Conservation (phyloP, 2,113 vertebrate species). For the Loxodonta africana region DNA sequence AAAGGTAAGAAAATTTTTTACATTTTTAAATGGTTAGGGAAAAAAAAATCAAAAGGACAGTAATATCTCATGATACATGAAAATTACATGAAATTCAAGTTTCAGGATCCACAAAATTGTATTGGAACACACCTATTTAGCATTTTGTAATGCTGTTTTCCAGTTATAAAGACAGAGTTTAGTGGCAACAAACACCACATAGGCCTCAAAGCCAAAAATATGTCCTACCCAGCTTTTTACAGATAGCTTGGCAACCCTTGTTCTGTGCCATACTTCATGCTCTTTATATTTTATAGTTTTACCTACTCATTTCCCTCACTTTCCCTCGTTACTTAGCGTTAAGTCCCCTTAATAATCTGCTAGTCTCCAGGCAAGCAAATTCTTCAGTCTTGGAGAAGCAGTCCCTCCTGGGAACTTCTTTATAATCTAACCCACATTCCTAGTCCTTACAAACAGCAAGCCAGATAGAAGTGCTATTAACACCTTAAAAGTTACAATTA, state of each 20-base stretch:
- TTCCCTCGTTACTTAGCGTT: background rate
- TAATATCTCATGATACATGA: background rate
- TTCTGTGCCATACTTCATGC: background rate
- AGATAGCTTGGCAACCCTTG: background rate
- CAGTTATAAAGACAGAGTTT: background rate
- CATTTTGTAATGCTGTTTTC: background rate
- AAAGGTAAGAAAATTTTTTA: background rate
- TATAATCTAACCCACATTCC: background rate
- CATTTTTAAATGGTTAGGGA: background rate
- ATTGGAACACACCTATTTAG: background rate
- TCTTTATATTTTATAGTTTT: slow-evolving; percentile 10
- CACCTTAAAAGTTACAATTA: background rate
- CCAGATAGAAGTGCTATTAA: background rate
- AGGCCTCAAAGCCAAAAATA: background rate
- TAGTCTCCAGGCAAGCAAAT: background rate
- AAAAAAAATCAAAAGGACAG: slow-evolving; percentile 9
- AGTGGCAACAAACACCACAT: background rate
- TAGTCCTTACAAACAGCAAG: slow-evolving; percentile 6
- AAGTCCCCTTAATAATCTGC: background rate
- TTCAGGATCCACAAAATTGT: background rate
- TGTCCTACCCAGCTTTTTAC: background rate
- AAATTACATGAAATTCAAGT: slow-evolving; percentile 8
- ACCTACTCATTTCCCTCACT: background rate
- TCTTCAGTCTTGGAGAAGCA: background rate
- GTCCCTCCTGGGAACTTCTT: background rate